Percentiles rank a stretch among this genome's conserved stretches.
Conservation (phyloP, 37 sponge, comb jelly and placozoan genomes). For the Chondrilla cf. caribensis region DNA sequence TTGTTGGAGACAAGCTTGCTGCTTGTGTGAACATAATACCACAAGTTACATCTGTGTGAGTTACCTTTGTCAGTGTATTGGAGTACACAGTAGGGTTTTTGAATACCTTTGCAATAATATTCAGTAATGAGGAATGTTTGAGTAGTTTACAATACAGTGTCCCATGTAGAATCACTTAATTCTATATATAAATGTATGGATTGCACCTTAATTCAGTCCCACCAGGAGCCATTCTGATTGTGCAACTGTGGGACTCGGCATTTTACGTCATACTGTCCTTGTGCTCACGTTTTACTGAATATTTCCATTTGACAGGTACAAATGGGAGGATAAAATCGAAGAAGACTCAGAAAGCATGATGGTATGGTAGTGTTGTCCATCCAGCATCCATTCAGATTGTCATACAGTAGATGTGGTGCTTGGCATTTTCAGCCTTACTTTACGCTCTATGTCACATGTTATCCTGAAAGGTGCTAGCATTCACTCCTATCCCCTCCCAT, state of each 20-base stretch:
- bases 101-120: background rate
- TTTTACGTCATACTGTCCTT: background rate
- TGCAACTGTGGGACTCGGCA: too few relatives aligned
- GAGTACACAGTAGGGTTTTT: too few relatives aligned
- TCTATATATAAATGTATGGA: background rate
- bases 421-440: too few relatives aligned
- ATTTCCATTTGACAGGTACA: background rate
- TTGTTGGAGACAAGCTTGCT: background rate
- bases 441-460: too few relatives aligned
- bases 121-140: background rate
- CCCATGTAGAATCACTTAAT: background rate
- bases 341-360: background rate
- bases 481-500: too few relatives aligned
- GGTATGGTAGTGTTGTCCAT: too few relatives aligned
- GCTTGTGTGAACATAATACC: constrained; percentile 23
- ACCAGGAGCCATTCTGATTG: too few relatives aligned
- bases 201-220: too few relatives aligned
- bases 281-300: background rate
- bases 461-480: too few relatives aligned
- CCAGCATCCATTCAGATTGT: too few relatives aligned
- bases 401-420: too few relatives aligned
- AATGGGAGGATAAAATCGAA: constrained; percentile 3
- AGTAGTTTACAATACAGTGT: background rate
- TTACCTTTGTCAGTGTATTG: too few relatives aligned
- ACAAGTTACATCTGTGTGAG: constrained; percentile 8